Conservation (phyloP, 2,888 invertebrate genomes). For the Colletes collaris region DNA sequence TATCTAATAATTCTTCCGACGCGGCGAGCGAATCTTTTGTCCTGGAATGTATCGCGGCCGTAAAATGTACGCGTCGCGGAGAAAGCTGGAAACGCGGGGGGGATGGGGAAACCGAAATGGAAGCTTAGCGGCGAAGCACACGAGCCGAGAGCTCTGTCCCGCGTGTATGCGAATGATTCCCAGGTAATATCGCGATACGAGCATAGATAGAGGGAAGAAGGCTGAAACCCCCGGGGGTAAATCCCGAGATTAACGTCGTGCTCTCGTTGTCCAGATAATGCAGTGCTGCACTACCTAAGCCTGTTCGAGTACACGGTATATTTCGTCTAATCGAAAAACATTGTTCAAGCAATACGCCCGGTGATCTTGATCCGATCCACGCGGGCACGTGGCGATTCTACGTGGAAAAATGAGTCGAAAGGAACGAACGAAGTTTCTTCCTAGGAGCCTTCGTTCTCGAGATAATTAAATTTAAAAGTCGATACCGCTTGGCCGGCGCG, state of each 20-base stretch:
- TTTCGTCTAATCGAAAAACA: not conserved
- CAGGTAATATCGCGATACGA: constrained; percentile 51
- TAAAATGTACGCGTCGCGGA: too few species aligned
- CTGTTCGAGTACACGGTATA: not conserved
- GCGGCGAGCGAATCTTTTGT: too few species aligned
- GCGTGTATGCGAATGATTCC: constrained; percentile 11
- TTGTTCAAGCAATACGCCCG: too few species aligned
- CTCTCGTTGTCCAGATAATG: constrained; percentile 51
- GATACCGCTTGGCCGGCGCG: too few species aligned
- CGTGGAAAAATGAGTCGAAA: too few species aligned
- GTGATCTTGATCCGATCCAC: too few species aligned
- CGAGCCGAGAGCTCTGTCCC: not conserved
- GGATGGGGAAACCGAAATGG: not conserved
- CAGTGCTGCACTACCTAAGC: constrained; percentile 53
- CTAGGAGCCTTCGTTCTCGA: too few species aligned
- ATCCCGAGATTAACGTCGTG: constrained; percentile 72
- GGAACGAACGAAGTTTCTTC: too few species aligned
- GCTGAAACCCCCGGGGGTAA: constrained; percentile 60
- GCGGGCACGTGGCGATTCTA: too few species aligned
- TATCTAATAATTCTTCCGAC: not conserved
- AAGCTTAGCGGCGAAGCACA: not conserved
- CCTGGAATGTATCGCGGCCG: too few species aligned
- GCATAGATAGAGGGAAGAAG: not conserved
- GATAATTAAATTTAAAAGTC: too few species aligned
- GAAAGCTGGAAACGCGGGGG: not conserved